A percentile compares a stretch with the other conserved stretches of the same genome.
Evolutionary conservation across 2,888 invertebrate species (phyloP).

Genomic region (Agrochola litura): DNA sequence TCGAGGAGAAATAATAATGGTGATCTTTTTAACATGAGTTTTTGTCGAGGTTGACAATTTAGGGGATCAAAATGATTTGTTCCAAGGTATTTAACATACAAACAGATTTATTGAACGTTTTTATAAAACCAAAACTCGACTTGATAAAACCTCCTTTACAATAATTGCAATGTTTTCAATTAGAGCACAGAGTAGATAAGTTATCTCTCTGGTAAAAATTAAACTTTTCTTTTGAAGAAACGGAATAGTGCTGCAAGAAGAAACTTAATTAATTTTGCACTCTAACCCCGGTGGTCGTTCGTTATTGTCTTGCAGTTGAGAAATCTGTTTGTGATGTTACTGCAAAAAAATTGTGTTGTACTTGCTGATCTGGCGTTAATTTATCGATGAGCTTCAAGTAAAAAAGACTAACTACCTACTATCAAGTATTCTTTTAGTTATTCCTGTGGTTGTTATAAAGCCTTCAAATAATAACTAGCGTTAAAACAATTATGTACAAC

Average conservation of each 20-base stretch:
- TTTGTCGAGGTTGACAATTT: background rate
- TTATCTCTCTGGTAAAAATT: conserved; percentile 59
- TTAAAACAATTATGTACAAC: no score
- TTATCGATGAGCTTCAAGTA: conserved; percentile 15
- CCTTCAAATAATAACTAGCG: no score
- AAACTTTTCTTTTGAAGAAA: conserved; percentile 56
- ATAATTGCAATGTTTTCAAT: conserved; percentile 47
- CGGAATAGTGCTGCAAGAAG: conserved; percentile 37
- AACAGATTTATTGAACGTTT: background rate
- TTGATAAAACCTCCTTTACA: conserved; percentile 10
- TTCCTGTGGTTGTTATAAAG: no score
- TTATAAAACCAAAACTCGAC: background rate
- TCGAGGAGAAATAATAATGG: background rate
- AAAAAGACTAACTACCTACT: background rate
- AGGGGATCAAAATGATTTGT: background rate
- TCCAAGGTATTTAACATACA: background rate
- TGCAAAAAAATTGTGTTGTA: conserved; percentile 46
- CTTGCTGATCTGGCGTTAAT: conserved; percentile 20
- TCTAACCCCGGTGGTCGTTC: conserved; percentile 51
- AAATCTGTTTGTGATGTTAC: conserved; percentile 53
- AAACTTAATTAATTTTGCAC: conserved; percentile 66
- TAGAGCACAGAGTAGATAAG: conserved; percentile 48
- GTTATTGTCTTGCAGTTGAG: conserved; percentile 56
- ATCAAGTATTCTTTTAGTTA: background rate
- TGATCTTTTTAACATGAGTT: background rate